phyloP scores from a whole-genome alignment of 35 echinoderm and acorn worm species.

The Amphiura filiformis region DNA sequence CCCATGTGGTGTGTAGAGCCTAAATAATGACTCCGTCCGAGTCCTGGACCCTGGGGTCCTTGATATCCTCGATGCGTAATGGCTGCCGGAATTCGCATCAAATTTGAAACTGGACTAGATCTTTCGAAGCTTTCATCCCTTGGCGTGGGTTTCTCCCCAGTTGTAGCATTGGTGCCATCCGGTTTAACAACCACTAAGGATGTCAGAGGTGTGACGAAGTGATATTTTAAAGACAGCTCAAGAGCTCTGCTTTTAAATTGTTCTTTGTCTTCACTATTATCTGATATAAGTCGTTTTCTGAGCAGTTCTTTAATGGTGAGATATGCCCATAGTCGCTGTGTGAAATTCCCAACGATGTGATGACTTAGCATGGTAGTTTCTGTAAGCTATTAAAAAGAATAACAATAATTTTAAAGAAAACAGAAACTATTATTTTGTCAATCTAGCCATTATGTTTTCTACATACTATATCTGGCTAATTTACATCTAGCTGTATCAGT shows the following conservation, averaged over 20 bases:
- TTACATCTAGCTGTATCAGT: no score
- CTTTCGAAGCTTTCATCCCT: background rate
- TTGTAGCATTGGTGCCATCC: conserved; percentile 26
- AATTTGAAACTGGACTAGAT: no score
- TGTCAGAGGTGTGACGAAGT: conserved; percentile 90
- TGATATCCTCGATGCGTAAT: no score
- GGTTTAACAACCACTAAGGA: conserved; percentile 91
- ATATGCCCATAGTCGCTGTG: conserved; percentile 88
- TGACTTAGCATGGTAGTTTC: conserved; percentile 2
- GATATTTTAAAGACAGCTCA: conserved; percentile 88
- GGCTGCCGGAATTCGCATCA: no score
- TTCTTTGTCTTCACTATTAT: conserved; percentile 22
- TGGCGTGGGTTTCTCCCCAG: background rate
- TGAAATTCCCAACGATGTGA: conserved; percentile 65
- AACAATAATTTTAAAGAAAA: no score
- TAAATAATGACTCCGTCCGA: no score
- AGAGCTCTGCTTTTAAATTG: conserved; percentile 54
- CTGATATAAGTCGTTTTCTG: conserved; percentile 20
- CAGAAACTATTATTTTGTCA: no score
- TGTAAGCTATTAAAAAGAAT: background rate
- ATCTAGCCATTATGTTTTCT: no score
- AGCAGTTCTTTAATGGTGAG: conserved; percentile 84
- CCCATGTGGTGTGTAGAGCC: no score
- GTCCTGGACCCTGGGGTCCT: no score
- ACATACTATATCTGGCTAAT: no score